Evolutionary conservation across 1,140 invertebrate species (phyloP).

Genomic region (Zaprionus ghesquierei): DNA sequence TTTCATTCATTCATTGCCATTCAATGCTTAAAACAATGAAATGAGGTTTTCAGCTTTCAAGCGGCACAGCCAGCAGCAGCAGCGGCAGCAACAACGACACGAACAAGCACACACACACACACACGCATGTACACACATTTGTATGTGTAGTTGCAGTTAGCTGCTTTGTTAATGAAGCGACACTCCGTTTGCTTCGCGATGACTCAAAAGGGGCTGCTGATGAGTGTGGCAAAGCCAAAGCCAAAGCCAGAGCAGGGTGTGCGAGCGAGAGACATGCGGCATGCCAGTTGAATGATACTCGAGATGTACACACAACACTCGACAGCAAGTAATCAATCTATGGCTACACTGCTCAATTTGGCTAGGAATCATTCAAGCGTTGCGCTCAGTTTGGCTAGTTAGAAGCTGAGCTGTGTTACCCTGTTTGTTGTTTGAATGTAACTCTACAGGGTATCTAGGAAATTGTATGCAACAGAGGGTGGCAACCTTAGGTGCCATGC

Average conservation of each 20-base stretch:
- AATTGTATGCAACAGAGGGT: neutral
- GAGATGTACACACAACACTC: conserved; percentile 35
- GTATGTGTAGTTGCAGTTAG: conserved; percentile 20
- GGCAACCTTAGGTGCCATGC: conserved; percentile 7
- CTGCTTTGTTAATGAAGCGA: conserved; percentile 40
- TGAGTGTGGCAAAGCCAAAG: neutral
- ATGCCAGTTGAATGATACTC: conserved; percentile 27
- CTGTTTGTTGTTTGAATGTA: neutral
- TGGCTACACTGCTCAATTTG: neutral
- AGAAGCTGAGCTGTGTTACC: no score
- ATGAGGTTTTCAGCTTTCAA: conserved; percentile 56
- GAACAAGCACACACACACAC: neutral
- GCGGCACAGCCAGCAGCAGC: conserved; percentile 9
- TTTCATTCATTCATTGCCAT: conserved; percentile 75
- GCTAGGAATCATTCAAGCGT: conserved; percentile 1
- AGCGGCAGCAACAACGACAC: conserved; percentile 2
- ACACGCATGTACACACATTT: neutral
- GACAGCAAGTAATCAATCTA: conserved; percentile 10
- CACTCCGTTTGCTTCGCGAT: conserved; percentile 27
- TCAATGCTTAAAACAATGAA: conserved; percentile 72
- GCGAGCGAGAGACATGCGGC: conserved; percentile 1
- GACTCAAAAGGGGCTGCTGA: conserved; percentile 30
- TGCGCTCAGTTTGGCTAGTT: neutral
- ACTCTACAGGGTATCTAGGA: neutral
- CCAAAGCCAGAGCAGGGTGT: neutral